Evolutionary conservation across 1,140 invertebrate genomes (phyloP).

Genomic region (Philotrypesis tridentata): DNA sequence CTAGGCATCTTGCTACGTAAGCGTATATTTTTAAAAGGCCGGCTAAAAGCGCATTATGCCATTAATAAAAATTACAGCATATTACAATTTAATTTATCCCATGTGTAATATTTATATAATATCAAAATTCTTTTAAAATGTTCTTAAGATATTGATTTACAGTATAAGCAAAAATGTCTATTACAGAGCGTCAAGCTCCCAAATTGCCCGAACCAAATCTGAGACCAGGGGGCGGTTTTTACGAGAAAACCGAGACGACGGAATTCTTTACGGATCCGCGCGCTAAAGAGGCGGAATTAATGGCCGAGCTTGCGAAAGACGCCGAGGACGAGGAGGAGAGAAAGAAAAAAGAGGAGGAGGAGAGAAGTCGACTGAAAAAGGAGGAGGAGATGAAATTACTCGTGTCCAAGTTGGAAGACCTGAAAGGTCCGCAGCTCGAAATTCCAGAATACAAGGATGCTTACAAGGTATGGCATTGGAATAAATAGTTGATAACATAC

Average conservation of each 20-base stretch:
- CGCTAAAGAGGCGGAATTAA: constrained; percentile 55
- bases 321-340: constrained; percentile 53
- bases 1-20: too few relatives aligned
- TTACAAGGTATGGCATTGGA: constrained; percentile 61
- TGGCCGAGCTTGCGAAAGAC: constrained; percentile 53
- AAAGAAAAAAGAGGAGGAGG: constrained; percentile 41
- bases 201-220: constrained; percentile 62
- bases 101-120: too few relatives aligned
- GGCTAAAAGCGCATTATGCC: too few relatives aligned
- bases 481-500: too few relatives aligned
- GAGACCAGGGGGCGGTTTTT: constrained; percentile 61
- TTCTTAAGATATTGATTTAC: too few relatives aligned
- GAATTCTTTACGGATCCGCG: constrained; percentile 61
- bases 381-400: constrained; percentile 67
- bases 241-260: constrained; percentile 57
- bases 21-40: too few relatives aligned
- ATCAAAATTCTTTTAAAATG: too few relatives aligned
- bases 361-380: constrained; percentile 51
- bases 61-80: too few relatives aligned
- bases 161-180: constrained; percentile 23
- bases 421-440: constrained; percentile 64
- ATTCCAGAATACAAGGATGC: constrained; percentile 70
- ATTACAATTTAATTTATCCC: too few relatives aligned
- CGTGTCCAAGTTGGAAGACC: constrained; percentile 65
- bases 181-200: constrained; percentile 56